A percentile compares a stretch with the other conserved stretches of the same genome.
phyloP scores from a whole-genome alignment of 1,140 invertebrate species.

The Temnothorax curvispinosus region DNA sequence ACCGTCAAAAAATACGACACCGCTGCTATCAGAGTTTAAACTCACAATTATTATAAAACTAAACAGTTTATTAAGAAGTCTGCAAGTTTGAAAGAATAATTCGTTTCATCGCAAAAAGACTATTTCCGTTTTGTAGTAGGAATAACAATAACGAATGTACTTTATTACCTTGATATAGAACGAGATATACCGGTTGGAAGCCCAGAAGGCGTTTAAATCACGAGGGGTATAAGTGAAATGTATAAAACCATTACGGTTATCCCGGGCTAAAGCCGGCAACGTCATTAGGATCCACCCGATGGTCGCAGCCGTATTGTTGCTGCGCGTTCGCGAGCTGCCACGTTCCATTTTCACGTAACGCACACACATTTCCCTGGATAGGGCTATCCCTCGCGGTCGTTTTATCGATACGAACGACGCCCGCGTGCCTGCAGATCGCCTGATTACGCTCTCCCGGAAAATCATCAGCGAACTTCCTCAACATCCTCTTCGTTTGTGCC shows the following conservation, averaged over 20 bases:
- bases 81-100: neutral
- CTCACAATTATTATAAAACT: neutral
- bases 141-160: slow-evolving; percentile 36
- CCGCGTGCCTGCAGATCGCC: slow-evolving; percentile 50
- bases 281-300: slow-evolving; percentile 71
- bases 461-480: slow-evolving; percentile 57
- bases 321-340: slow-evolving; percentile 34
- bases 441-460: slow-evolving; percentile 42
- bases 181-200: neutral
- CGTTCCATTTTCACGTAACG: slow-evolving; percentile 66
- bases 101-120: neutral
- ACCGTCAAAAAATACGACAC: neutral
- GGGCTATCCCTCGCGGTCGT: slow-evolving; percentile 52
- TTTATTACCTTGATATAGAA: slow-evolving; percentile 27
- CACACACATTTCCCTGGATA: slow-evolving; percentile 37
- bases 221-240: slow-evolving; percentile 71
- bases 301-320: slow-evolving; percentile 67
- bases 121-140: neutral
- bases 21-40: neutral
- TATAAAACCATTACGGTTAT: slow-evolving; percentile 75
- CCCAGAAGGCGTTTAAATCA: slow-evolving; percentile 57
- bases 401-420: slow-evolving; percentile 46
- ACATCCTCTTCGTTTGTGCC: slow-evolving; percentile 5
- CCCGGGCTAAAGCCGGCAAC: slow-evolving; percentile 67
- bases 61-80: neutral